Conservation (phyloP, 2,113 vertebrate species). For the Axis porcinus region DNA sequence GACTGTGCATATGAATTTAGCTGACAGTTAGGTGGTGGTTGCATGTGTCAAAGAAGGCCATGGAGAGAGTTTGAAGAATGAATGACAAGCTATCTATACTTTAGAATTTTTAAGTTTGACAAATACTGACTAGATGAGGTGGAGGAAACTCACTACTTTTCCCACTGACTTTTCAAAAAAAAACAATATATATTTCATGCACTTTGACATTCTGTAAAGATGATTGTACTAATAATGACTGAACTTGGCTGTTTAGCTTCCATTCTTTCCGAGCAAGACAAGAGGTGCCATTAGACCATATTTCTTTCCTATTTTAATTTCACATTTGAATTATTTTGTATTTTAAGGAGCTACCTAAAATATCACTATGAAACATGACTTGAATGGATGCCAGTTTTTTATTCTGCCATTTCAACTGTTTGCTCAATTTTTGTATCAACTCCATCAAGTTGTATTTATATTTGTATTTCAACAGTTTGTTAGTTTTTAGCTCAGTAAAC, state of each 20-base stretch:
- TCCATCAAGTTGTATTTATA: not conserved
- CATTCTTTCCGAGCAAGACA: not conserved
- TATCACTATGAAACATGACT: not conserved
- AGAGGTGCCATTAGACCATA: not conserved
- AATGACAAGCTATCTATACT: not conserved
- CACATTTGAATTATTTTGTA: not conserved
- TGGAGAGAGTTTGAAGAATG: not conserved
- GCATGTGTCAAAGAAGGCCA: not conserved
- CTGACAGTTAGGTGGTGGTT: not conserved
- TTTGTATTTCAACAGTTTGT: not conserved
- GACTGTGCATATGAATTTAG: not conserved
- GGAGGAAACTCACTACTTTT: not conserved
- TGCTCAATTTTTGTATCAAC: not conserved
- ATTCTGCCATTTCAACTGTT: not conserved
- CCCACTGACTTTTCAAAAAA: not conserved
- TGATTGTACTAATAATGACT: not conserved
- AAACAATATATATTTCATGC: not conserved
- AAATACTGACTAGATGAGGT: not conserved
- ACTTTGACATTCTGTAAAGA: not conserved
- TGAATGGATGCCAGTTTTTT: not conserved
- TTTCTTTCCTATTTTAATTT: conserved; percentile 7
- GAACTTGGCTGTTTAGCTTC: not conserved
- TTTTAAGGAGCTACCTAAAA: not conserved
- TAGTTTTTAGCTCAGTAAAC: not conserved
- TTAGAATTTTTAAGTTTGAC: not conserved